Percentiles rank a stretch among this genome's conserved stretches.
These are phyloP conservation scores for Hyppa rectilinea DNA, from an alignment of 2,888 invertebrate genomes.

Conservation along the genomic window DNA sequence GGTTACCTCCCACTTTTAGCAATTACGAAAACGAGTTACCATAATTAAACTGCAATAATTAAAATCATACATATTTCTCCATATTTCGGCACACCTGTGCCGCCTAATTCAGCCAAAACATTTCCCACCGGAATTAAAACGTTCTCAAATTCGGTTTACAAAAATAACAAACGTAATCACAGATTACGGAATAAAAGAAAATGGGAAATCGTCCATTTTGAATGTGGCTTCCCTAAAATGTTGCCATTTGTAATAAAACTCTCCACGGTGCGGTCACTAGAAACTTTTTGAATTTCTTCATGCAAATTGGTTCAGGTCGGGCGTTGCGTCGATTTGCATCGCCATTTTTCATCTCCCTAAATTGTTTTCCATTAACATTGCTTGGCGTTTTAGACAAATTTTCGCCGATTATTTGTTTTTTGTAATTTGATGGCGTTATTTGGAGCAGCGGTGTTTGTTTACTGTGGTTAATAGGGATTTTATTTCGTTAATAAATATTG, in stretches of 20 bases:
- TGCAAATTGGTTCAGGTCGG: constrained; percentile 52
- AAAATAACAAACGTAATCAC: constrained; percentile 56
- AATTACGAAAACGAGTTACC: constrained; percentile 15
- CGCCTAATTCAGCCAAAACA: constrained; percentile 28
- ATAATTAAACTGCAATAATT: constrained; percentile 20
- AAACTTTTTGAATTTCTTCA: constrained; percentile 55
- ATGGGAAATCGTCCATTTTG: constrained; percentile 46
- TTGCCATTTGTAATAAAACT: constrained; percentile 62
- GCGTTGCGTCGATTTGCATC: constrained; percentile 40
- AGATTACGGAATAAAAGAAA: constrained; percentile 49
- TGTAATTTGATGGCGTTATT: constrained; percentile 33
- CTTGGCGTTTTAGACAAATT: constrained; percentile 42
- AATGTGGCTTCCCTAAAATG: constrained; percentile 39
- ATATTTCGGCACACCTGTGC: constrained; percentile 53
- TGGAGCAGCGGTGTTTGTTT: neutral
- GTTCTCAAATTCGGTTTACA: constrained; percentile 34
- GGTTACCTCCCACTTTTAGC: neutral
- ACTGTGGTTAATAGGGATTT: constrained; percentile 9
- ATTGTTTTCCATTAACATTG: constrained; percentile 45
- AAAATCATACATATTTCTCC: constrained; percentile 41
- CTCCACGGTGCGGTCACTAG: constrained; percentile 48
- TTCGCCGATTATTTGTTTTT: constrained; percentile 34
- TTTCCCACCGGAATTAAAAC: constrained; percentile 48
- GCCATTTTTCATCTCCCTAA: constrained; percentile 54
- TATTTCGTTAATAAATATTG: constrained; percentile 31